Percentiles rank a stretch among this genome's conserved stretches.
Conservation (phyloP, 2,888 invertebrate species). For the Pogonocherus hispidulus region DNA sequence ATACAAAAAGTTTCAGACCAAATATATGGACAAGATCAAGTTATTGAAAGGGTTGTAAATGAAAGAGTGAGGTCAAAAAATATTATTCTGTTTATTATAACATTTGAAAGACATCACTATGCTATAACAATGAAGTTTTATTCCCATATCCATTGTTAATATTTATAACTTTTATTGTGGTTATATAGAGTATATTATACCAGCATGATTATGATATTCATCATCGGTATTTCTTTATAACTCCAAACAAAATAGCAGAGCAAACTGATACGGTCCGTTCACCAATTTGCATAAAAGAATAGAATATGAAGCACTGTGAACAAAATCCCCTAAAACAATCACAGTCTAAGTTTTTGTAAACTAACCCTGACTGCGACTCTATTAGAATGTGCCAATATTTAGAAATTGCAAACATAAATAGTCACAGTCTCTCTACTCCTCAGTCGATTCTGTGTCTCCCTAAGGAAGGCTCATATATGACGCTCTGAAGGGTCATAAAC, state of each 20-base stretch:
- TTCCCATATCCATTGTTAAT: constrained; percentile 12
- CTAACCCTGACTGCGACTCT: constrained; percentile 35
- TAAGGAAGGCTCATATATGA: constrained; percentile 59
- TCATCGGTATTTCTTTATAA: constrained; percentile 40
- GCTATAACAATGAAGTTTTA: too few species aligned
- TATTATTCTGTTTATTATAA: not conserved
- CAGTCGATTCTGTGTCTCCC: constrained; percentile 56
- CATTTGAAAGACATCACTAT: too few species aligned
- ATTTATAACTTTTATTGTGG: constrained; percentile 21
- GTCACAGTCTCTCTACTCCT: constrained; percentile 50
- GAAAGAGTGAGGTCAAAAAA: too few species aligned
- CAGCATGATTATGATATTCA: constrained; percentile 44
- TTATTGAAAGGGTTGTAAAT: too few species aligned
- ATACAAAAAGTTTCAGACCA: too few species aligned
- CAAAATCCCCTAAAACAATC: constrained; percentile 27
- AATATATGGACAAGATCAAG: too few species aligned
- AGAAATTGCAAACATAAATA: constrained; percentile 21
- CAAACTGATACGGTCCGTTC: constrained; percentile 51
- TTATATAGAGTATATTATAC: constrained; percentile 27
- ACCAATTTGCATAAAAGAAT: constrained; percentile 49
- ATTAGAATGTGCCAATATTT: constrained; percentile 40
- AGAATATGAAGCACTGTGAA: constrained; percentile 42
- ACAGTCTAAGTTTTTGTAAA: constrained; percentile 50
- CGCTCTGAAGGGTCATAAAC: constrained; percentile 65
- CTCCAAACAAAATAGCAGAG: constrained; percentile 49